Base-by-base conservation (phyloP, 2,113 vertebrate species). In the Gadus chalcogrammus region DNA sequence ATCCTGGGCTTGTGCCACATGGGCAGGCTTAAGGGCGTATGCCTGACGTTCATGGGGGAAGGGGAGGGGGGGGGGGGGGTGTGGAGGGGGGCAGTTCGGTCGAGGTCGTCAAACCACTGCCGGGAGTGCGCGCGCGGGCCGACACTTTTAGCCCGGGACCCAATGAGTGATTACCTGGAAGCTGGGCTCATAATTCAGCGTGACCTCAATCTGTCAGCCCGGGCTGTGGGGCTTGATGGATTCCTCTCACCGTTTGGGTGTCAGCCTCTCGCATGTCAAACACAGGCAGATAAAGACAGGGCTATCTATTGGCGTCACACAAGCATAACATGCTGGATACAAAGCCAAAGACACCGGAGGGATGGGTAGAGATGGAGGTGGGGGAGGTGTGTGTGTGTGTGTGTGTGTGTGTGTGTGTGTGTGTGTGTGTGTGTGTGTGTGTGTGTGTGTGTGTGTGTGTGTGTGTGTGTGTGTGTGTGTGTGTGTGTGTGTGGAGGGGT, bases 171-270 rank as follows among this genome's bases (percentile, higher is more conserved):
- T 92, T 86, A 90, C 90, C 88, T 87, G 79, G 11, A 70, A 84
- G 91, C 88, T 81, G 78, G 75, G 88, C 81, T 89, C 90, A 92
- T 92, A 92, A 93, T 92, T 93, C 92, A 92, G 83, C 62, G 24
- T 91, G 91, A 93, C 92, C 92, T 92, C 90, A 91, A 92, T 92
- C 85, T 92, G 91, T 88, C 92, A 91, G 75, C 75, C 31, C 61
- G 65, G 73, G 59, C 86, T 71, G 55, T 69, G 72, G 31, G 31
- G 76, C 69, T 82, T 91, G 91, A 92, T 91, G 89, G 90, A 92
- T 91, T 31, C 78, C 78, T 83, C 87, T 85, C 80, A 72, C 83
- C 76, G 85, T 89, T 87, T 79, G 78, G 82, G 82, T 86, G 88
- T 83, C 79, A 62, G 61, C 79, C 83, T 68, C 79, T 80, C 64